A percentile compares a stretch with the other conserved stretches of the same genome.
Evolutionary conservation across 2,113 vertebrate genomes (phyloP).

Genomic region (Psettodes erumei): DNA sequence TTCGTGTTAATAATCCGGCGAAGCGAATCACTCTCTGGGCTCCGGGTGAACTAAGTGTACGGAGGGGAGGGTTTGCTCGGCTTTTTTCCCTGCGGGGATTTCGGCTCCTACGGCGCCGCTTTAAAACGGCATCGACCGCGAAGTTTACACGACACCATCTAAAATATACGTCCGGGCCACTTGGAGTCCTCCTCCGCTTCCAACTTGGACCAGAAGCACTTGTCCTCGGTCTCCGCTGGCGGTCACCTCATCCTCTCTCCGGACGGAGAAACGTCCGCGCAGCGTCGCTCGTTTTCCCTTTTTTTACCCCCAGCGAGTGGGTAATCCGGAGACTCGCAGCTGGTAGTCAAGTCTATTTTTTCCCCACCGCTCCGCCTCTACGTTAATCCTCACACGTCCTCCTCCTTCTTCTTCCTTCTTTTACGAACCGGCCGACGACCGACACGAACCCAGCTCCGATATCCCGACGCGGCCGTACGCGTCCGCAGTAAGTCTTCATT

Average conservation of each 20-base stretch:
- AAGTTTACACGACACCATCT: slow-evolving; percentile 58
- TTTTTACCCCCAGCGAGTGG: slow-evolving; percentile 21
- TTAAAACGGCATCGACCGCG: slow-evolving; percentile 33
- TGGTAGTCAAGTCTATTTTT: slow-evolving; percentile 2
- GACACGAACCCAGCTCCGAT: background rate
- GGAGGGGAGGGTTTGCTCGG: background rate
- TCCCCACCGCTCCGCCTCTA: slow-evolving; percentile 11
- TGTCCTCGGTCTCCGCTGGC: background rate
- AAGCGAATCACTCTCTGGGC: background rate
- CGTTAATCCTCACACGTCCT: slow-evolving; percentile 49
- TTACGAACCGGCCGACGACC: background rate
- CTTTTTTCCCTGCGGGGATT: background rate
- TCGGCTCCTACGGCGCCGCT: slow-evolving; percentile 6
- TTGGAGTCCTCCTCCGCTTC: slow-evolving; percentile 7
- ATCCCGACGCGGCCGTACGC: background rate
- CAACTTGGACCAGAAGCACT: slow-evolving; percentile 38
- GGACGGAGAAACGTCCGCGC: slow-evolving; percentile 25
- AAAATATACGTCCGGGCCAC: slow-evolving; percentile 31
- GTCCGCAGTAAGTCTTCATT: slow-evolving; percentile 30
- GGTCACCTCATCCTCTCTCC: slow-evolving; percentile 61
- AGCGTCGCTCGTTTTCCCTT: slow-evolving; percentile 64
- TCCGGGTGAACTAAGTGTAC: background rate
- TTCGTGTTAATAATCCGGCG: slow-evolving; percentile 5
- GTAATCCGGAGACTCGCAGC: slow-evolving; percentile 63
- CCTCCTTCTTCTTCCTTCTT: background rate